These are phyloP conservation scores for Apostichopus parvimensis DNA, from an alignment of 35 echinoderm and acorn worm species.

Conservation along the genomic window DNA sequence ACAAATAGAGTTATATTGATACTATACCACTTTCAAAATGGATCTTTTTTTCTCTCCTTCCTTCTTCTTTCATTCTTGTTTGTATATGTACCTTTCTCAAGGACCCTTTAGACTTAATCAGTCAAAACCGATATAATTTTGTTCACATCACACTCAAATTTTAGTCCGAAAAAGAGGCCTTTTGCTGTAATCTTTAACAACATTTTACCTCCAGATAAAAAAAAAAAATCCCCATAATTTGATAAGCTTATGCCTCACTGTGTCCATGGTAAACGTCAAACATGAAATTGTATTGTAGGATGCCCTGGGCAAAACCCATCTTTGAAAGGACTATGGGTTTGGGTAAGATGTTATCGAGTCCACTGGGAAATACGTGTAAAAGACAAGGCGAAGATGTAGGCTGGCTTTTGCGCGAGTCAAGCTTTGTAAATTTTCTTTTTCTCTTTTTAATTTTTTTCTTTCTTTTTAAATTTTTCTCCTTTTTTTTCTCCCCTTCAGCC, in stretches of 20 bases:
- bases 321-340: slow-evolving; percentile 30
- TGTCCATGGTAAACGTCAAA: slow-evolving; percentile 7
- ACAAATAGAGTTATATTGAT: neutral
- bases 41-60: neutral
- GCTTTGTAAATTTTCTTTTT: neutral
- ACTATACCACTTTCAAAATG: neutral
- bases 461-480: neutral
- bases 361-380: slow-evolving; percentile 46
- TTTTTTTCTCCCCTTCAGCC: neutral
- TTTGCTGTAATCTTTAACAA: slow-evolving; percentile 9
- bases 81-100: neutral
- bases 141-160: slow-evolving; percentile 8
- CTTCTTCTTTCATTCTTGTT: no score
- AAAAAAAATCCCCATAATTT: slow-evolving; percentile 29
- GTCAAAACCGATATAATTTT: neutral
- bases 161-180: neutral
- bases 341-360: slow-evolving; percentile 24
- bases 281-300: slow-evolving; percentile 32
- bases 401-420: slow-evolving; percentile 10
- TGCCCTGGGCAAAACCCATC: slow-evolving; percentile 15
- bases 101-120: slow-evolving; percentile 2
- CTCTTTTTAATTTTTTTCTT: neutral
- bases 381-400: slow-evolving; percentile 34
- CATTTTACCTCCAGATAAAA: neutral
- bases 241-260: neutral